phyloP scores from a whole-genome alignment of 2,888 invertebrate genomes.

The Achlya flavicornis region DNA sequence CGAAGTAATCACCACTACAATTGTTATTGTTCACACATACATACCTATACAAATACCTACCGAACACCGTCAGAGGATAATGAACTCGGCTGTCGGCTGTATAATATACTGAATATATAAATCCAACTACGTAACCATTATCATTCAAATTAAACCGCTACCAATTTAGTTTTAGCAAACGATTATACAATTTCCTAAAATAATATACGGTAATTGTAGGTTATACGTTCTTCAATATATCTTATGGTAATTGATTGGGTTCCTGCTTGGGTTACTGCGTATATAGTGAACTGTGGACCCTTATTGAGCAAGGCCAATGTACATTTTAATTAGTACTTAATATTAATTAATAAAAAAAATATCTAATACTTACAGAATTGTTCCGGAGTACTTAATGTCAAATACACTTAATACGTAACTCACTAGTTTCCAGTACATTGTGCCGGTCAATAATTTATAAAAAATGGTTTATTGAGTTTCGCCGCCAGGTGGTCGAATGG shows the following conservation, averaged over 20 bases:
- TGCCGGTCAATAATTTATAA: neutral
- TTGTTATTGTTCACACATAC: constrained; percentile 49
- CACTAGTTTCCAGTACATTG: neutral
- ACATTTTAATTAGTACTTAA: neutral
- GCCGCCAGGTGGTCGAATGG: neutral
- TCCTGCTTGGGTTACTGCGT: neutral
- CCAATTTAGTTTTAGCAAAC: neutral
- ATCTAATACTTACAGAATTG: too few species aligned
- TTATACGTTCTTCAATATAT: neutral
- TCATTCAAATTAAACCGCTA: neutral
- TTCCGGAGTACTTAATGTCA: neutral
- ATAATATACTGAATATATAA: neutral
- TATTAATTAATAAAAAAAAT: too few species aligned
- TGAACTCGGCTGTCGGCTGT: constrained; percentile 8
- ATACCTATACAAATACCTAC: constrained; percentile 17
- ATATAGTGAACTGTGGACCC: neutral
- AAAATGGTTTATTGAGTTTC: neutral
- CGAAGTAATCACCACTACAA: constrained; percentile 55
- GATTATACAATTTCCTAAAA: neutral
- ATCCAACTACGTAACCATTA: neutral
- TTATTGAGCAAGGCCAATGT: neutral
- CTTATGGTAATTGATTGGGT: neutral
- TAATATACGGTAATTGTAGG: neutral
- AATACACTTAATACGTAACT: neutral
- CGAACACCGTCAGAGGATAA: constrained; percentile 20